Percentiles rank a stretch among this genome's conserved stretches.
Conservation (phyloP, 2,888 invertebrate species). For the Pterostichus niger region DNA sequence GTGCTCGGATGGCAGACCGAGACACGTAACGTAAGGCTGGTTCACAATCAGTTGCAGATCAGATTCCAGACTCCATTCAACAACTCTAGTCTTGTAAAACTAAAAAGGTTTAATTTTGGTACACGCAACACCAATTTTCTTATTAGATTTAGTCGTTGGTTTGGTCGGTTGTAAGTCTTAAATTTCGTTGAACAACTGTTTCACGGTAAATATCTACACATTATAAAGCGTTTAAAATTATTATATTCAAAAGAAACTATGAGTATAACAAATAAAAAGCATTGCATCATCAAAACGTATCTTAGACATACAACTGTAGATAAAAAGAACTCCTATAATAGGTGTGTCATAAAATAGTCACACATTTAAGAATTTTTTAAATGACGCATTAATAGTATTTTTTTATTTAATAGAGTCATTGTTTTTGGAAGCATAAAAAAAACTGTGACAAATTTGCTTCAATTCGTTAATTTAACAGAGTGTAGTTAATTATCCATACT, state of each 20-base stretch:
- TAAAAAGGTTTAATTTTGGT: conserved; percentile 12
- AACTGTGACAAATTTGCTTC: too few species aligned
- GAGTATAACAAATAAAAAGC: background rate
- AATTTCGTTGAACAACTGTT: background rate
- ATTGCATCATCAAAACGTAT: too few species aligned
- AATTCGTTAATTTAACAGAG: too few species aligned
- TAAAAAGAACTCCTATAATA: too few species aligned
- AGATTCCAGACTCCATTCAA: conserved; percentile 6
- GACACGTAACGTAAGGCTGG: background rate
- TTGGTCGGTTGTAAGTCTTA: background rate
- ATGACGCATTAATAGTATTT: too few species aligned
- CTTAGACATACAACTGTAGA: too few species aligned
- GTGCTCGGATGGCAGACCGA: background rate
- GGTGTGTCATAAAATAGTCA: too few species aligned
- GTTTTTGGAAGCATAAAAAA: too few species aligned
- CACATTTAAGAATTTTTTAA: too few species aligned
- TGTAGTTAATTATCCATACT: too few species aligned
- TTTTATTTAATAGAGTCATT: too few species aligned
- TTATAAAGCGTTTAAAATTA: background rate
- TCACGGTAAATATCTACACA: background rate
- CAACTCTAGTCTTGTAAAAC: conserved; percentile 5
- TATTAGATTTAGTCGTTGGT: background rate
- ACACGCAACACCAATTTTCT: conserved; percentile 10
- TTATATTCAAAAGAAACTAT: background rate
- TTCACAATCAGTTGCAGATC: conserved; percentile 5